These are phyloP conservation scores for Heterotilapia buettikoferi DNA, from an alignment of 2,113 vertebrate genomes.

Conservation along the genomic window DNA sequence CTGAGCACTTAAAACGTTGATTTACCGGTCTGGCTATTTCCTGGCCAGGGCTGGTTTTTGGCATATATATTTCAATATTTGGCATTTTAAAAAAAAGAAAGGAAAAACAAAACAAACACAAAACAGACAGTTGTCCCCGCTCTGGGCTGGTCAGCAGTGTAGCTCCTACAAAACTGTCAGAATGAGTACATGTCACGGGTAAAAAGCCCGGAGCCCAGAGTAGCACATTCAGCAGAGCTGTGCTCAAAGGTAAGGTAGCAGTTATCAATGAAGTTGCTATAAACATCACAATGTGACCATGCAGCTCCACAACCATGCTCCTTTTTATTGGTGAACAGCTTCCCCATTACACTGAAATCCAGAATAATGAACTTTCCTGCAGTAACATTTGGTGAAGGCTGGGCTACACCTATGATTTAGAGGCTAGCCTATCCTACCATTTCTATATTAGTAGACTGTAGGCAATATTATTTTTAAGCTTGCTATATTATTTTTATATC, in stretches of 20 bases:
- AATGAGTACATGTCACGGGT: background rate
- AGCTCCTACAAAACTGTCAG: background rate
- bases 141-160: background rate
- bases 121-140: background rate
- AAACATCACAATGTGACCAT: background rate
- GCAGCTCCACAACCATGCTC: fast-evolving
- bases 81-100: background rate
- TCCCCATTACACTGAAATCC: background rate
- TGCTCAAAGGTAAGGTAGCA: background rate
- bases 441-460: background rate
- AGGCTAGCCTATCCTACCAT: background rate
- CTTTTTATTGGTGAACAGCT: fast-evolving
- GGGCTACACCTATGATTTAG: background rate
- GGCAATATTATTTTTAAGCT: background rate
- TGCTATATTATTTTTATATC: background rate
- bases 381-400: background rate
- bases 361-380: background rate
- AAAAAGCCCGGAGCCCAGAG: background rate
- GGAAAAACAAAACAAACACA: background rate
- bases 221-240: background rate
- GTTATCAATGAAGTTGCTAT: background rate
- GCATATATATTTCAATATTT: background rate
- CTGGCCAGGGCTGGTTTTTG: background rate
- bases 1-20: background rate
- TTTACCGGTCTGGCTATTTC: background rate